phyloP scores from a whole-genome alignment of 2,888 invertebrate species.

The Embidobia sp. region DNA sequence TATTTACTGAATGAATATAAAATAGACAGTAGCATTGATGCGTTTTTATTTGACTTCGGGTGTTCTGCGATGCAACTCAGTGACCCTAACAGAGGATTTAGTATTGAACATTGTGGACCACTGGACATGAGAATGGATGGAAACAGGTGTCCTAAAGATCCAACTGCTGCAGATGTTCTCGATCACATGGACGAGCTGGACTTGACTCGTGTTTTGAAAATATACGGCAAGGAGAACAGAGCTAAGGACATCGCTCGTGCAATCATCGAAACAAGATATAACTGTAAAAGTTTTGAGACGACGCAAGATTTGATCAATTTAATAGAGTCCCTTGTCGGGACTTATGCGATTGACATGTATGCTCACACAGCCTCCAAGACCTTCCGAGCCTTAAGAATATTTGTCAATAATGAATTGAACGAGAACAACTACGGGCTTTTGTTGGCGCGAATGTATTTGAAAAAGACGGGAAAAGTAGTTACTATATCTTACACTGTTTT shows the following conservation, averaged over 20 bases:
- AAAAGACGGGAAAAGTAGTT: slow-evolving; percentile 89
- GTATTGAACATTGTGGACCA: slow-evolving; percentile 91
- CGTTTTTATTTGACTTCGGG: slow-evolving; percentile 95
- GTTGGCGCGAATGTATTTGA: slow-evolving; percentile 89
- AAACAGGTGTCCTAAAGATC: slow-evolving; percentile 85
- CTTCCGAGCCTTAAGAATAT: slow-evolving; percentile 96
- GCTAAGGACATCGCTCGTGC: slow-evolving; percentile 93
- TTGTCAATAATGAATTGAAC: slow-evolving; percentile 97
- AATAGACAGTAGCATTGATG: no score
- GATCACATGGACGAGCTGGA: slow-evolving; percentile 90
- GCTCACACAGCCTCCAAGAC: slow-evolving; percentile 95
- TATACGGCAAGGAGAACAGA: slow-evolving; percentile 95
- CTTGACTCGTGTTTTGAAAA: slow-evolving; percentile 91
- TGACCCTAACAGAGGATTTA: slow-evolving; percentile 91
- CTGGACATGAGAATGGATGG: slow-evolving; percentile 98
- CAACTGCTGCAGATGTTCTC: slow-evolving; percentile 94
- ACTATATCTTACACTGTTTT: slow-evolving; percentile 95
- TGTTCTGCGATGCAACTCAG: slow-evolving; percentile 98
- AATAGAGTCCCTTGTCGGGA: slow-evolving; percentile 84
- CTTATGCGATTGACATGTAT: slow-evolving; percentile 86
- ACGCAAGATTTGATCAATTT: slow-evolving; percentile 91
- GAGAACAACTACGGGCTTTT: slow-evolving; percentile 95
- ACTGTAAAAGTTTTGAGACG: slow-evolving; percentile 89
- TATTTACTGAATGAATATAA: no score
- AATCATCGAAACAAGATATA: slow-evolving; percentile 91